Percentiles rank a stretch among this genome's conserved stretches.
These are phyloP conservation scores for Bergia sp. DNA, from an alignment of 92 coral and sea anemone species.

Conservation along the genomic window DNA sequence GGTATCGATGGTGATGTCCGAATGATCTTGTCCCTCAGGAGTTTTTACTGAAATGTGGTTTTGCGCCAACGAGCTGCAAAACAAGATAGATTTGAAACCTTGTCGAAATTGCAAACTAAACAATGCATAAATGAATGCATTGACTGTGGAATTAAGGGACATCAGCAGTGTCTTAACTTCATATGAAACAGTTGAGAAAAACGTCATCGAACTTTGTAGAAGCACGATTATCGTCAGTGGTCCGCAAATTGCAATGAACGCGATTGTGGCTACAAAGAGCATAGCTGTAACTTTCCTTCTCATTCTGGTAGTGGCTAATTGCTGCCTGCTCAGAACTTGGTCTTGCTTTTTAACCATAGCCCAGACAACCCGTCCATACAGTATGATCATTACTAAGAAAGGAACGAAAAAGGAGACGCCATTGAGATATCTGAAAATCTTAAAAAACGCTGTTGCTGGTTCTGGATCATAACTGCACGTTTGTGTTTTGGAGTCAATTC, in stretches of 20 bases:
- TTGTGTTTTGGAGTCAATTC: not conserved
- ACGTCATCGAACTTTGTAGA: not conserved
- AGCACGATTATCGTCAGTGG: not conserved
- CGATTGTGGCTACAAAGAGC: not conserved
- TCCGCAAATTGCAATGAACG: not conserved
- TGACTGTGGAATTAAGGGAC: constrained; percentile 18
- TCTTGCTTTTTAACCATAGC: constrained; percentile 5
- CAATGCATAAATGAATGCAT: constrained; percentile 21
- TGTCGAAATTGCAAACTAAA: constrained; percentile 19
- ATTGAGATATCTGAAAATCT: not conserved
- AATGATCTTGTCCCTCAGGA: not conserved
- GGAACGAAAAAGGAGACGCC: not conserved
- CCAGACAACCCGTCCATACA: constrained; percentile 14
- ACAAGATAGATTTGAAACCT: constrained; percentile 16
- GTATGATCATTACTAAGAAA: not conserved
- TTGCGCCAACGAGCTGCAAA: not conserved
- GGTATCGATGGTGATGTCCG: not conserved
- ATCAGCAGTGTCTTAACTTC: not conserved
- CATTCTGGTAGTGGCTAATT: not conserved
- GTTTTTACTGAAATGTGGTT: not conserved
- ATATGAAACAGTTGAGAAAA: not conserved
- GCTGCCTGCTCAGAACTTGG: constrained; percentile 22
- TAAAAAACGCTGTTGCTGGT: not conserved
- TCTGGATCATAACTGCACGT: not conserved
- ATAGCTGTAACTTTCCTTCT: constrained; percentile 10